A percentile compares a stretch with the other conserved stretches of the same genome.
These are phyloP conservation scores for Clarias fuscus DNA, from an alignment of 2,797 vertebrate species.

Conservation along the genomic window DNA sequence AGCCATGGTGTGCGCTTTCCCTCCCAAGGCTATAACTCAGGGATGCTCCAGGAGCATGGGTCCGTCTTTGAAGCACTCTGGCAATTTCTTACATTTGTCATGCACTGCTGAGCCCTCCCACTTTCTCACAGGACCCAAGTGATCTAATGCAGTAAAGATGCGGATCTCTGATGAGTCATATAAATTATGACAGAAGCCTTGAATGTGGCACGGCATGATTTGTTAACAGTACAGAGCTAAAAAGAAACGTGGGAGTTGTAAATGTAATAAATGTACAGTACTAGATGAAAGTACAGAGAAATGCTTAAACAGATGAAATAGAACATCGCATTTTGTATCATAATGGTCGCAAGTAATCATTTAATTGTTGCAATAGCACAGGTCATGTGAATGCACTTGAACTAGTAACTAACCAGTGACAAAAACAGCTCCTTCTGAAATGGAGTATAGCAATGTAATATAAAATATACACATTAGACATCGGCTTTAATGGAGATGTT, in stretches of 20 bases:
- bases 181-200: slow-evolving; percentile 27
- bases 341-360: slow-evolving; percentile 27
- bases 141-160: slow-evolving; percentile 23
- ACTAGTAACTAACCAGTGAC: slow-evolving; percentile 65
- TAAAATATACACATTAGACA: slow-evolving; percentile 23
- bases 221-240: not conserved
- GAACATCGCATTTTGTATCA: not conserved
- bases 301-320: not conserved
- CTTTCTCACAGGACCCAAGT: slow-evolving; percentile 34
- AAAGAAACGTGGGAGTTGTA: slow-evolving; percentile 15
- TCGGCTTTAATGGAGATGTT: slow-evolving; percentile 36
- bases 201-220: not conserved
- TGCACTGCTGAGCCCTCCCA: slow-evolving; percentile 47
- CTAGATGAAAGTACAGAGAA: not conserved
- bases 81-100: slow-evolving; percentile 40
- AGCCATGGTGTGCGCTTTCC: not conserved
- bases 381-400: slow-evolving; percentile 69
- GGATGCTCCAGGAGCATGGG: slow-evolving; percentile 57
- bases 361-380: slow-evolving; percentile 20
- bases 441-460: slow-evolving; percentile 23
- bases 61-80: slow-evolving; percentile 35
- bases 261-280: slow-evolving; percentile 27
- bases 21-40: slow-evolving; percentile 62
- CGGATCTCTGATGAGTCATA: slow-evolving; percentile 28
- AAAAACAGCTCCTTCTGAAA: slow-evolving; percentile 33